Base-by-base conservation (phyloP, 2,888 invertebrate species). In the Malthinus seriepunctatus region DNA sequence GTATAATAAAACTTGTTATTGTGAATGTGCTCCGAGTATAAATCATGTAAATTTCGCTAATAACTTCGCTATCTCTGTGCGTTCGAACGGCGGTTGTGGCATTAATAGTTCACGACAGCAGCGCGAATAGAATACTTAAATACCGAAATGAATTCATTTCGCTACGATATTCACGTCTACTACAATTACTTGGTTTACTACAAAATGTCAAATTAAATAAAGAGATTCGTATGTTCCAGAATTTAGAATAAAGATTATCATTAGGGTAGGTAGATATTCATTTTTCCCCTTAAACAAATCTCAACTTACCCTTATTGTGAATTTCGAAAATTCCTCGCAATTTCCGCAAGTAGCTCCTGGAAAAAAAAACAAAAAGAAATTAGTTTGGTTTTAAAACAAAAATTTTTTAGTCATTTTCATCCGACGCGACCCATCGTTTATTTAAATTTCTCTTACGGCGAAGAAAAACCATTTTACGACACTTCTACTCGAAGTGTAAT, bases 131-230 rank as follows among this genome's bases (percentile, higher is more conserved):
- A 67, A 68, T 68, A 66, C 66, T 66, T 64, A 66, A 68, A 62
- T 57, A 60, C 56, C 51, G 52, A 64, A 63, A 64, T 62, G 64
- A 65, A 63, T 65, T 60, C 60, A 56, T 53, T 51, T 58, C 57
- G 39, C 61, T 56, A 50, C 63, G 61, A 67, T 68, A 67, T 68
- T 67, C 68, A 67, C 67, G 67, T 68, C 68, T 65, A 63, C 58
- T 64, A 55, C 67, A 68, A 68, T 68, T 68, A 68, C 67, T 65
- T 62, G 64, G 59, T 67, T 66, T 62, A 61, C 65, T 63, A 59
- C 60, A 65, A 63, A 65, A 68, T 58, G 65, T 64, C 67, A 66
- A 67, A 66, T 66, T 64, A 66, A 68, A 68, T 68, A 66, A 67
- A 66, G 63, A 56, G 56, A 56, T 60, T 60, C 56, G 60, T 60